Evolutionary conservation across 2,113 vertebrate genomes (phyloP).

Genomic region (Piprites chloris): DNA sequence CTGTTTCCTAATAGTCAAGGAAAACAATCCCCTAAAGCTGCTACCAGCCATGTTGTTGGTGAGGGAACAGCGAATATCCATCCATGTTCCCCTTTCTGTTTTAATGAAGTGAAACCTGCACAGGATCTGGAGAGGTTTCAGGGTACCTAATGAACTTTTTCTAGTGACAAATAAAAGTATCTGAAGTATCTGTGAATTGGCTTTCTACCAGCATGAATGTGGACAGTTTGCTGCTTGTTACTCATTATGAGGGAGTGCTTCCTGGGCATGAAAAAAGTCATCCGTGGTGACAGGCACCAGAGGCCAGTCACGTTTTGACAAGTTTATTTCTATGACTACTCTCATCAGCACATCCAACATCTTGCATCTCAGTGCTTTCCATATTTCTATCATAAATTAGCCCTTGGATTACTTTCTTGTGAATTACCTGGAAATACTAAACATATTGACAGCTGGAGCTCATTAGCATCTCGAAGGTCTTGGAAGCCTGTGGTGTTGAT

Average conservation of each 20-base stretch:
- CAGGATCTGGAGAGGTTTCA: background rate
- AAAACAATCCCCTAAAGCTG: background rate
- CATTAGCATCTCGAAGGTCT: background rate
- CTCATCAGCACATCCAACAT: background rate
- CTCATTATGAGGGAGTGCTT: background rate
- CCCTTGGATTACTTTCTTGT: background rate
- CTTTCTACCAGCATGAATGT: background rate
- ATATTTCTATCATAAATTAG: background rate
- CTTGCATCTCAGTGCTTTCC: background rate
- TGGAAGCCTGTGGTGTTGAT: background rate
- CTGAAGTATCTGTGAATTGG: background rate
- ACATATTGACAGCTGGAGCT: background rate
- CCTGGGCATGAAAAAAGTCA: background rate
- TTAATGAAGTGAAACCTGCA: background rate
- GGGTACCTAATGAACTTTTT: background rate
- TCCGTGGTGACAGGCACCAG: background rate
- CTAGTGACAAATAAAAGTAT: background rate
- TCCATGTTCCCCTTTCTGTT: background rate
- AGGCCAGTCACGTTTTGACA: background rate
- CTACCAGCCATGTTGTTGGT: background rate
- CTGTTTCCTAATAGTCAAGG: background rate
- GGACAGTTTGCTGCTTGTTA: background rate
- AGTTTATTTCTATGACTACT: background rate
- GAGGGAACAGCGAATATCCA: background rate
- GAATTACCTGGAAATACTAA: background rate